Percentiles rank a stretch among this genome's conserved stretches.
Conservation (phyloP, 2,888 invertebrate genomes). For the Cerceris ruficornis region DNA sequence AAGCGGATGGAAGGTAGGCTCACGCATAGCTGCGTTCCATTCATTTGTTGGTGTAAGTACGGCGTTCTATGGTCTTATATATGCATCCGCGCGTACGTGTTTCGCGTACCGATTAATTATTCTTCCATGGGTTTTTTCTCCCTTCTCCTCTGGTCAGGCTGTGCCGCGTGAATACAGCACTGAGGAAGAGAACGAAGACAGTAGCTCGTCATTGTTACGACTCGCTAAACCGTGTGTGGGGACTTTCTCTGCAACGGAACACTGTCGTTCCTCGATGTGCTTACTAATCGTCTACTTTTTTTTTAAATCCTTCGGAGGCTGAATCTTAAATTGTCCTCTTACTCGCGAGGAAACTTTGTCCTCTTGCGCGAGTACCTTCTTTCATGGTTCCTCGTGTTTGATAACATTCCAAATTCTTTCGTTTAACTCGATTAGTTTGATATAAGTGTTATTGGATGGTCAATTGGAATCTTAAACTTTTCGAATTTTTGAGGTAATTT, state of each 20-base stretch:
- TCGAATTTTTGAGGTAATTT: no score
- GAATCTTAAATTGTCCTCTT: neutral
- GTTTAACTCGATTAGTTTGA: no score
- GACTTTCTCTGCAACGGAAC: slow-evolving; percentile 67
- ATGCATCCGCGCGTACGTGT: slow-evolving; percentile 72
- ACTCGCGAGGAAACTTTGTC: neutral
- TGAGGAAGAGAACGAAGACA: slow-evolving; percentile 34
- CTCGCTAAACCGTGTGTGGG: slow-evolving; percentile 40
- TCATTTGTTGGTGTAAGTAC: slow-evolving; percentile 34
- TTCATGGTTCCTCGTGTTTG: neutral
- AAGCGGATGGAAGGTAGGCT: slow-evolving; percentile 58
- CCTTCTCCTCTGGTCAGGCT: slow-evolving; percentile 19
- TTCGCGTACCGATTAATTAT: slow-evolving; percentile 74
- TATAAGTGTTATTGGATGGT: no score
- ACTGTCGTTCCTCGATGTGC: slow-evolving; percentile 41
- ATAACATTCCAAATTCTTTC: neutral
- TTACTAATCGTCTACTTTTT: slow-evolving; percentile 61
- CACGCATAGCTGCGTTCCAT: slow-evolving; percentile 51
- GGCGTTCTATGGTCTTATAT: slow-evolving; percentile 57
- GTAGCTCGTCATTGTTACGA: slow-evolving; percentile 43
- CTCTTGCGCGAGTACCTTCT: neutral
- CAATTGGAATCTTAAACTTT: no score
- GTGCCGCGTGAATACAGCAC: slow-evolving; percentile 45
- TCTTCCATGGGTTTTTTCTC: slow-evolving; percentile 59
- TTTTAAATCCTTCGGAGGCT: neutral